Percentiles rank a stretch among this genome's conserved stretches.
phyloP scores from a whole-genome alignment of 2,888 invertebrate genomes.

The Patella caerulea region DNA sequence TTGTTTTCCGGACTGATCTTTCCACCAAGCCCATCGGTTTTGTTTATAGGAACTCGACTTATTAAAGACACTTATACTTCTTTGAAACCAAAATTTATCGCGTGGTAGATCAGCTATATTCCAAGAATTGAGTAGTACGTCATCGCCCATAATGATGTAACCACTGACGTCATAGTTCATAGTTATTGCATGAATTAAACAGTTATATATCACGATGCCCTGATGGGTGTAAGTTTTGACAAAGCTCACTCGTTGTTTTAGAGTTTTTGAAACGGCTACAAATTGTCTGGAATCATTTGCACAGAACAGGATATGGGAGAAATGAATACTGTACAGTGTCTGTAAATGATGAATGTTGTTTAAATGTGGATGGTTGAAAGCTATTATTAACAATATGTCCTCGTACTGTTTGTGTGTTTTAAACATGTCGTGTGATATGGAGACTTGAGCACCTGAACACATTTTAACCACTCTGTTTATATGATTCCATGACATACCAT shows the following conservation, averaged over 20 bases:
- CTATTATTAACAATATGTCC: slow-evolving; percentile 6
- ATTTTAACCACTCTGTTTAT: neutral
- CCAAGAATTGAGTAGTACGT: slow-evolving; percentile 25
- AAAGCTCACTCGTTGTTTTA: neutral
- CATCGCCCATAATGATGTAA: slow-evolving; percentile 34
- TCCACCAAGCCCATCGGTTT: neutral
- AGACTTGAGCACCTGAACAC: too few species aligned
- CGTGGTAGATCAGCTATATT: slow-evolving; percentile 5
- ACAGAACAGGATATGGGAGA: slow-evolving; percentile 12
- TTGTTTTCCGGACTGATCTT: neutral
- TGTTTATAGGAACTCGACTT: neutral
- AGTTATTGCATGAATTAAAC: slow-evolving; percentile 30
- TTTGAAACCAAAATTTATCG: slow-evolving; percentile 13
- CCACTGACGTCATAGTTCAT: slow-evolving; percentile 41
- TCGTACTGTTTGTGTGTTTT: neutral
- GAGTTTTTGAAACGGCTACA: neutral
- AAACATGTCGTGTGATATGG: neutral
- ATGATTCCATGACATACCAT: neutral
- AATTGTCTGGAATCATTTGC: neutral
- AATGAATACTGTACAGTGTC: neutral
- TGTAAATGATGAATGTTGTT: neutral
- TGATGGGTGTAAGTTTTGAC: neutral
- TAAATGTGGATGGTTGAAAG: neutral
- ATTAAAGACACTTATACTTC: neutral
- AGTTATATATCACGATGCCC: slow-evolving; percentile 14